Evolutionary conservation across 2,888 invertebrate species (phyloP).

Genomic region (Trisateles emortualis): DNA sequence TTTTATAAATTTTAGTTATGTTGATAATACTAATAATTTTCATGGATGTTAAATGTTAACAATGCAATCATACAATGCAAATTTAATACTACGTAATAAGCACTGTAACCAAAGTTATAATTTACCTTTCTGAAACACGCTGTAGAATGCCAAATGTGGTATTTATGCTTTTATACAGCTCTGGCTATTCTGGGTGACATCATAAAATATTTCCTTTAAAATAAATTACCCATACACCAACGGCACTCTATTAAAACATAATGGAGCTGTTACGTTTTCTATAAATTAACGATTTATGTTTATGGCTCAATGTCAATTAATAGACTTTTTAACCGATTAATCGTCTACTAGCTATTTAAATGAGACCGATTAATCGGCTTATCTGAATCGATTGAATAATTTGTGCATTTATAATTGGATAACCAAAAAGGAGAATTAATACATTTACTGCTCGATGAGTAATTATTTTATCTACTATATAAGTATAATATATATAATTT

Average conservation of each 20-base stretch:
- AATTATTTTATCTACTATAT: no score
- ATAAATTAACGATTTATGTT: conserved; percentile 22
- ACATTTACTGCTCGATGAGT: background rate
- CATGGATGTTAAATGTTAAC: no score
- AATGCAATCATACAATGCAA: no score
- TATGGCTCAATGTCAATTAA: conserved; percentile 15
- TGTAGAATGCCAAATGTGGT: background rate
- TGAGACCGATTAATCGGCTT: conserved; percentile 10
- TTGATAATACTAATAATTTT: no score
- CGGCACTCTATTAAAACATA: conserved; percentile 10
- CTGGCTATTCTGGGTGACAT: conserved; percentile 4
- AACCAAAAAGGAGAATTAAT: background rate
- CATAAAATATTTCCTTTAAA: conserved; percentile 14
- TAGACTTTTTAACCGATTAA: conserved; percentile 14
- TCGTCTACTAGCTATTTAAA: conserved; percentile 13
- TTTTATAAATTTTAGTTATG: no score
- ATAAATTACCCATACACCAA: conserved; percentile 9
- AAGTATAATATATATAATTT: no score
- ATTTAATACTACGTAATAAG: no score
- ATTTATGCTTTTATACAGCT: conserved; percentile 3
- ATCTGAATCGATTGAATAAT: background rate
- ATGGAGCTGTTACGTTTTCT: conserved; percentile 13
- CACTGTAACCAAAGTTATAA: no score
- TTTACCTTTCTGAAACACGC: background rate
- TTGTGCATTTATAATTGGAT: conserved; percentile 6